Conservation (phyloP, 2,888 invertebrate genomes). For the Drosophila phalerata region DNA sequence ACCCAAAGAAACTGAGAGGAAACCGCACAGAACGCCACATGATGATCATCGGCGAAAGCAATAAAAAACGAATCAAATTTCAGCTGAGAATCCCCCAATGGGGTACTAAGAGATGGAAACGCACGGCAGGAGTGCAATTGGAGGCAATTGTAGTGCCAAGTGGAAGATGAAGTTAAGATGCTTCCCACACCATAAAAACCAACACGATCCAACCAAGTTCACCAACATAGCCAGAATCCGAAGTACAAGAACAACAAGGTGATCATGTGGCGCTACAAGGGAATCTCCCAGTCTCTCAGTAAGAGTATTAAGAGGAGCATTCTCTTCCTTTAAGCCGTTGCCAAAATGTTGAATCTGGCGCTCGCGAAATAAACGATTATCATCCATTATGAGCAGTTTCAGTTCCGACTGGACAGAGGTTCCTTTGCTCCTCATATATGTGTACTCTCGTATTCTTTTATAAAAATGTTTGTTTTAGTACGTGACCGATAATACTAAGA, state of each 20-base stretch:
- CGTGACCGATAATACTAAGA: conserved; percentile 82
- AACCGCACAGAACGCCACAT: conserved; percentile 30
- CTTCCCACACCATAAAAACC: conserved; percentile 66
- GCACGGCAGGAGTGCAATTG: conserved; percentile 66
- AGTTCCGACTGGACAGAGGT: conserved; percentile 27
- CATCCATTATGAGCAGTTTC: conserved; percentile 83
- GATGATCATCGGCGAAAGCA: conserved; percentile 36
- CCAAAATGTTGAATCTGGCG: conserved; percentile 45
- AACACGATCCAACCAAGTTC: conserved; percentile 37
- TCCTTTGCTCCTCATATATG: conserved; percentile 37
- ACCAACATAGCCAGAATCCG: conserved; percentile 6
- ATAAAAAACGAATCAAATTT: conserved; percentile 49
- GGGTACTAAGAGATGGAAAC: conserved; percentile 14
- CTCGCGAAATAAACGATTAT: conserved; percentile 81
- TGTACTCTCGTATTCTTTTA: conserved; percentile 54
- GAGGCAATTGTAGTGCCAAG: conserved; percentile 56
- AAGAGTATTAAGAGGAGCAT: not conserved
- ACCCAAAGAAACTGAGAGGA: conserved; percentile 8
- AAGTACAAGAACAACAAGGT: conserved; percentile 30
- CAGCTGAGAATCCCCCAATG: conserved; percentile 12
- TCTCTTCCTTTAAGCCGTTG: conserved; percentile 23
- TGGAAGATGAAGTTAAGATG: conserved; percentile 48
- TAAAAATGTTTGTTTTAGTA: conserved; percentile 85
- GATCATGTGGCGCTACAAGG: conserved; percentile 76
- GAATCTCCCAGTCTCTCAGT: conserved; percentile 31